Percentiles rank a stretch among this genome's conserved stretches.
phyloP scores from a whole-genome alignment of 1,140 invertebrate species.

The Drosophila prosaltans region DNA sequence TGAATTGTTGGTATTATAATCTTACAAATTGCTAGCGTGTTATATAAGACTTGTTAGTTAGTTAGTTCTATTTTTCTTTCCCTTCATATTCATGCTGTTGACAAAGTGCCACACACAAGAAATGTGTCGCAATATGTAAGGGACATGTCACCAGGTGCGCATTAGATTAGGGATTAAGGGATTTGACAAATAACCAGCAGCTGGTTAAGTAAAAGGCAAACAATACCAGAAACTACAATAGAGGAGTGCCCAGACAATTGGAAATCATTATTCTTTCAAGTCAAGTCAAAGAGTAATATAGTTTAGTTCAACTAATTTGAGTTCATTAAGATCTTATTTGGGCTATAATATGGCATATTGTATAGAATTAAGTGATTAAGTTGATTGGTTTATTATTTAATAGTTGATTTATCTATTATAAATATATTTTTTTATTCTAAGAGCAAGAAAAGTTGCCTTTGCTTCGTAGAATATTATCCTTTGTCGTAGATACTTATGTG shows the following conservation, averaged over 20 bases:
- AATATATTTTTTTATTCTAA: no score
- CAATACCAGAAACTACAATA: not conserved
- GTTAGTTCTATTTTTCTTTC: not conserved
- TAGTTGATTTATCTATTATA: not conserved
- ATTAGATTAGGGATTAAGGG: slow-evolving; percentile 10
- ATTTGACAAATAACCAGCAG: slow-evolving; percentile 3
- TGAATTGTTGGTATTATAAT: not conserved
- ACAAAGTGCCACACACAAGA: not conserved
- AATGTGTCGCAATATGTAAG: slow-evolving; percentile 2
- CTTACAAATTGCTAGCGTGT: not conserved
- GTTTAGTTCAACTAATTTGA: not conserved
- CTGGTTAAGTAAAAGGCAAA: not conserved
- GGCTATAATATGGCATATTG: no score
- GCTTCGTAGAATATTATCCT: no score
- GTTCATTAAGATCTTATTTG: not conserved
- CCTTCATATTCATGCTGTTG: not conserved
- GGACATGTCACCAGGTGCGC: not conserved
- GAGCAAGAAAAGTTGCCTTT: no score
- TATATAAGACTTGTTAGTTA: slow-evolving; percentile 6
- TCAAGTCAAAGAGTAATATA: not conserved
- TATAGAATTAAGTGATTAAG: no score
- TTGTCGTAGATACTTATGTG: no score
- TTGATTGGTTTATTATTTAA: not conserved
- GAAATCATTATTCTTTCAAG: not conserved
- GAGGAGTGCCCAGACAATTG: not conserved